phyloP scores from a whole-genome alignment of 1,140 invertebrate genomes.

The Platyscapa corneri region DNA sequence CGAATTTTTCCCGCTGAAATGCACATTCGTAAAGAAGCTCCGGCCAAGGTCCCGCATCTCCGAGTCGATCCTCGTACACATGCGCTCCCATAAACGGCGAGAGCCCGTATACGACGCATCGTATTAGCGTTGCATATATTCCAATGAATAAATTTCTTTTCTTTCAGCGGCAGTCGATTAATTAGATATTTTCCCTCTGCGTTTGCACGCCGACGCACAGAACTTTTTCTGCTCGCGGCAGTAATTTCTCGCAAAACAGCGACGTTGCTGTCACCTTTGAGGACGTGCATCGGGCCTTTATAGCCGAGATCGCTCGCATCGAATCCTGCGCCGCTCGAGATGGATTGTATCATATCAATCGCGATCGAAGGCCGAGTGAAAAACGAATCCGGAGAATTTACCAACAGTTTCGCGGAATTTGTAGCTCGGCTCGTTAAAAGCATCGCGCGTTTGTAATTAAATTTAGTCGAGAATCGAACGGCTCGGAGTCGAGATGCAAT shows the following conservation, averaged over 20 bases:
- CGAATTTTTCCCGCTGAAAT: conserved; percentile 35
- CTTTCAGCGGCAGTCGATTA: conserved; percentile 15
- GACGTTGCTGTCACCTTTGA: conserved; percentile 37
- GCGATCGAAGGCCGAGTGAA: not conserved
- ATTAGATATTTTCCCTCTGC: conserved; percentile 7
- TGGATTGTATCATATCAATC: not conserved
- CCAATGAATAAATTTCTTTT: conserved; percentile 39
- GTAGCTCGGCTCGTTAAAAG: too few relatives aligned
- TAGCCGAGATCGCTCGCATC: not conserved
- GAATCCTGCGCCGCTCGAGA: not conserved
- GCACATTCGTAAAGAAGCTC: conserved; percentile 20
- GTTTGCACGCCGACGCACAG: not conserved
- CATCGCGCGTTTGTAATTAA: too few relatives aligned
- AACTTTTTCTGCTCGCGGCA: conserved; percentile 11
- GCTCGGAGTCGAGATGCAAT: too few relatives aligned
- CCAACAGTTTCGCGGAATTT: too few relatives aligned
- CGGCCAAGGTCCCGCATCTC: conserved; percentile 32
- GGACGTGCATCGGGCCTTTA: not conserved
- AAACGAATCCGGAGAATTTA: too few relatives aligned
- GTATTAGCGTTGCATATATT: conserved; percentile 29
- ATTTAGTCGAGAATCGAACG: too few relatives aligned
- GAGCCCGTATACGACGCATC: conserved; percentile 19
- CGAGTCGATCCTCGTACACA: not conserved
- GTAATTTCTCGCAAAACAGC: conserved; percentile 37
- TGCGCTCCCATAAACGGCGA: conserved; percentile 24